These are phyloP conservation scores for Rhimphoctona megacephalus DNA, from an alignment of 2,888 invertebrate genomes.

Conservation along the genomic window DNA sequence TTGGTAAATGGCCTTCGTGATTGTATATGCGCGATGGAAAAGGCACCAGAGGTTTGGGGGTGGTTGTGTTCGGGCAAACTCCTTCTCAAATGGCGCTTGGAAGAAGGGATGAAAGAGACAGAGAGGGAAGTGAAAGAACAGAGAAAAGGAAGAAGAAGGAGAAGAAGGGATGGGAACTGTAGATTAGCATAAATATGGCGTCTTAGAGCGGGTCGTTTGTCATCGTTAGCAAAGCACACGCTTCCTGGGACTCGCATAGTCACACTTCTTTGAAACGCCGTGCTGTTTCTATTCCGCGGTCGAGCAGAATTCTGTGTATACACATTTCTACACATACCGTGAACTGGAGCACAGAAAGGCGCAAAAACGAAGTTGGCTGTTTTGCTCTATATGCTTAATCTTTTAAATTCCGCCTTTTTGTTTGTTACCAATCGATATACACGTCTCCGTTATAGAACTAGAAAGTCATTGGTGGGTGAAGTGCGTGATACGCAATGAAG, in stretches of 20 bases:
- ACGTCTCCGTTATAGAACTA: constrained; percentile 19
- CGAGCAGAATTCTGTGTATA: constrained; percentile 47
- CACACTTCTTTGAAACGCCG: constrained; percentile 81
- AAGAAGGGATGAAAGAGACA: constrained; percentile 16
- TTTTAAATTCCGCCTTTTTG: constrained; percentile 11
- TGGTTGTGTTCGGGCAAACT: constrained; percentile 46
- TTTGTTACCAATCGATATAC: neutral
- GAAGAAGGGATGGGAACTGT: constrained; percentile 61
- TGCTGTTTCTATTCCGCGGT: constrained; percentile 79
- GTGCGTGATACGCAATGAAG: constrained; percentile 47
- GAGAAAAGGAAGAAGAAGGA: neutral
- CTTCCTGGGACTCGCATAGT: constrained; percentile 84
- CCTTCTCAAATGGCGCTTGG: constrained; percentile 47
- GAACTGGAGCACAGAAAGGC: constrained; percentile 1
- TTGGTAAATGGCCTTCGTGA: neutral
- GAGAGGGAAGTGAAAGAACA: constrained; percentile 19
- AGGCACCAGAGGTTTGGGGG: constrained; percentile 44
- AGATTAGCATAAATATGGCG: constrained; percentile 85
- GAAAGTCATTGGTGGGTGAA: constrained; percentile 34
- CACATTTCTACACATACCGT: neutral
- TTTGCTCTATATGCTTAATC: neutral
- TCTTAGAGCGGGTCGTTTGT: constrained; percentile 84
- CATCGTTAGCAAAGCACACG: constrained; percentile 85
- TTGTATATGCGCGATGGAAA: constrained; percentile 11
- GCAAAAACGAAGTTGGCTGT: neutral